Conservation (phyloP, 2,888 invertebrate genomes). For the Andrena minutula region DNA sequence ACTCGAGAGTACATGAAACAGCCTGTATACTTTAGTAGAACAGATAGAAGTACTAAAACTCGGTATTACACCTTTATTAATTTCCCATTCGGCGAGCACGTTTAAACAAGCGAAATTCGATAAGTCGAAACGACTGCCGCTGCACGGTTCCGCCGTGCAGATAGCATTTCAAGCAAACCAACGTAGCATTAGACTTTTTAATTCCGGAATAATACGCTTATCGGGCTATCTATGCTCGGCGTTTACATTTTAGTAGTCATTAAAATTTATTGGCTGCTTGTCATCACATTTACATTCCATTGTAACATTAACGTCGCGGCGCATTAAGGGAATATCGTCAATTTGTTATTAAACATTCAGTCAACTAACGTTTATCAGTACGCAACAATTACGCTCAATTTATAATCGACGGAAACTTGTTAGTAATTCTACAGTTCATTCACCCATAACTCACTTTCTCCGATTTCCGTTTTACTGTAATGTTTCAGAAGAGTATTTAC, state of each 20-base stretch:
- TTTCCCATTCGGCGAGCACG: conserved; percentile 16
- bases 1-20: too few relatives aligned
- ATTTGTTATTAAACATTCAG: neutral
- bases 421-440: neutral
- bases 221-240: neutral
- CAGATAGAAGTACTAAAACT: too few relatives aligned
- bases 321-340: neutral
- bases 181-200: neutral
- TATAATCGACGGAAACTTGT: neutral
- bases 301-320: neutral
- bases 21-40: too few relatives aligned
- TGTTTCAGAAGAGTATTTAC: neutral
- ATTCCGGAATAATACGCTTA: conserved; percentile 5
- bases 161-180: neutral
- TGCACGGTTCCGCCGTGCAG: conserved; percentile 6
- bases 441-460: neutral
- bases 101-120: conserved; percentile 30
- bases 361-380: neutral
- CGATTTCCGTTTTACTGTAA: neutral
- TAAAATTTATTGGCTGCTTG: neutral
- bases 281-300: neutral
- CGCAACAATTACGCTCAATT: neutral
- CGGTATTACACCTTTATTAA: conserved; percentile 7
- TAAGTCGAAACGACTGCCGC: neutral
- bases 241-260: conserved; percentile 4